A percentile compares a stretch with the other conserved stretches of the same genome.
Evolutionary conservation across 2,797 vertebrate species (phyloP).

Genomic region (Sebastes cheni): DNA sequence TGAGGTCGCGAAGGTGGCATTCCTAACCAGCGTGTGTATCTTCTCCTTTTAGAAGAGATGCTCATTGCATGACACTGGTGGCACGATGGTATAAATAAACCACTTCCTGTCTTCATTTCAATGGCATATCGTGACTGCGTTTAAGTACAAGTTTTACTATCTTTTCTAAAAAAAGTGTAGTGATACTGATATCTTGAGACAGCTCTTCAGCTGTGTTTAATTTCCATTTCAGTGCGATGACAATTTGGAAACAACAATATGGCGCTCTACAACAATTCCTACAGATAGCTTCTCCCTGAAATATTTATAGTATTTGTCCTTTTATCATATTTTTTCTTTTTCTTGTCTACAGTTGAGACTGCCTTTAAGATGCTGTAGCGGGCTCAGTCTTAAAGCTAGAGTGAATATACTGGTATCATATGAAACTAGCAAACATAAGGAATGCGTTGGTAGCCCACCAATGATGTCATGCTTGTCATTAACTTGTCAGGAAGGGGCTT

Average conservation of each 20-base stretch:
- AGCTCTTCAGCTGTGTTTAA: background rate
- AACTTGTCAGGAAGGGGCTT: too few relatives aligned
- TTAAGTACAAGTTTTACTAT: background rate
- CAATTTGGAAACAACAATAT: background rate
- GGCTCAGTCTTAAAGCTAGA: too few relatives aligned
- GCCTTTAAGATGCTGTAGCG: too few relatives aligned
- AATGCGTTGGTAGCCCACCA: too few relatives aligned
- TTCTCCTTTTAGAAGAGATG: background rate
- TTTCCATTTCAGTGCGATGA: background rate
- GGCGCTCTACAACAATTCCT: background rate
- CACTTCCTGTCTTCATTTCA: background rate
- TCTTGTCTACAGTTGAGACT: background rate
- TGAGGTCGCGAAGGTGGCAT: constrained; percentile 22
- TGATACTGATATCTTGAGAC: background rate
- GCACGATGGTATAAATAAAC: background rate
- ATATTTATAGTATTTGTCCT: background rate
- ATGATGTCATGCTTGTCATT: too few relatives aligned
- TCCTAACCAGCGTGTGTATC: background rate
- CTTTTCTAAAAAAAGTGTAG: background rate
- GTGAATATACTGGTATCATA: too few relatives aligned
- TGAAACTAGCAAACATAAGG: too few relatives aligned
- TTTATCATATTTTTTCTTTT: background rate
- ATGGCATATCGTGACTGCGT: background rate
- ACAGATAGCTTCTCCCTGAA: background rate
- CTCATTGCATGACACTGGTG: constrained; percentile 19